Percentiles rank a stretch among this genome's conserved stretches.
Conservation (phyloP, 2,797 vertebrate genomes). For the Apogon talboti region DNA sequence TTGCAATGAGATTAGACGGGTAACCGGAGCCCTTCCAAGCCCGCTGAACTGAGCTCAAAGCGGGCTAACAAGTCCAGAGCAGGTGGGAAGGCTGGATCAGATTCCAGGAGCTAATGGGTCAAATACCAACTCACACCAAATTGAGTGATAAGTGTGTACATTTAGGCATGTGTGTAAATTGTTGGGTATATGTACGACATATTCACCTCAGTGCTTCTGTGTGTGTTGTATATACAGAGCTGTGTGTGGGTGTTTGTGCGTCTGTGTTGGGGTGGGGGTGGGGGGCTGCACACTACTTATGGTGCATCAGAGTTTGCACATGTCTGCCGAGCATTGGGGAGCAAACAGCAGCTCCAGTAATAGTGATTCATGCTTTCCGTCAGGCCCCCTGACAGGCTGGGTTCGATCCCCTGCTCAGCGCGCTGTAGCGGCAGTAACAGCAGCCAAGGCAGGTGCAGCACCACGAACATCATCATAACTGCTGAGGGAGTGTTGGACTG, state of each 20-base stretch:
- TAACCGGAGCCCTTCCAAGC: constrained; percentile 89
- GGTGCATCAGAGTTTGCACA: constrained; percentile 60
- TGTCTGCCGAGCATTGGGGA: constrained; percentile 59
- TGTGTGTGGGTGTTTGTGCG: constrained; percentile 25
- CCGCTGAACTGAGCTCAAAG: constrained; percentile 86
- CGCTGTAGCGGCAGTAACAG: constrained; percentile 81
- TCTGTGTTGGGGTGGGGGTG: constrained; percentile 23
- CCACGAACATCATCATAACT: constrained; percentile 90
- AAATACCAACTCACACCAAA: constrained; percentile 82
- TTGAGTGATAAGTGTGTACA: constrained; percentile 73
- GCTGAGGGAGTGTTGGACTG: constrained; percentile 80
- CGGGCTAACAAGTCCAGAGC: constrained; percentile 83
- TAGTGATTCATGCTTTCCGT: constrained; percentile 89
- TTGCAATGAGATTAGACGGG: constrained; percentile 91
- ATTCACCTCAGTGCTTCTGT: constrained; percentile 29
- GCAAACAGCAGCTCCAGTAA: constrained; percentile 82
- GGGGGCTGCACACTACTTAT: constrained; percentile 35
- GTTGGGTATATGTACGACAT: constrained; percentile 18
- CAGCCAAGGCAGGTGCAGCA: constrained; percentile 73
- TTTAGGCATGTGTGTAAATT: constrained; percentile 44
- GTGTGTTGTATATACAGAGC: constrained; percentile 11
- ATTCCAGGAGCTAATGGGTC: constrained; percentile 84
- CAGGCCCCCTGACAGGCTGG: constrained; percentile 84
- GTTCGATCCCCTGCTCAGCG: constrained; percentile 88
- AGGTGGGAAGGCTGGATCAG: constrained; percentile 78